Base-by-base conservation (phyloP, 2,113 vertebrate species). In the Polypterus senegalus region DNA sequence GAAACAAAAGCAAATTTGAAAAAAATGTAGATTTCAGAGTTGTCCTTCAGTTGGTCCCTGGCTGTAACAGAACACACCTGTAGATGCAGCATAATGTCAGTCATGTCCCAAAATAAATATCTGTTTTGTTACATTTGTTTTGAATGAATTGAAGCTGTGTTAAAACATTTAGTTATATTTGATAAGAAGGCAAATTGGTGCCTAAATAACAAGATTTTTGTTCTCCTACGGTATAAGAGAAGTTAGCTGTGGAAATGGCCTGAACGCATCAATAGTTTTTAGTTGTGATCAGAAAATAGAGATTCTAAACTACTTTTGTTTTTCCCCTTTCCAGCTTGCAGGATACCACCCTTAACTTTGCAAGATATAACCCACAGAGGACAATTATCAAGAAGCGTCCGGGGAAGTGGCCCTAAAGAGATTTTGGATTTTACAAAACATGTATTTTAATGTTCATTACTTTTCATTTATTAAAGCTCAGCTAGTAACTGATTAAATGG, bases 381-480 rank as follows among this genome's bases (percentile, higher is more conserved):
- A 10, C 7, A 52, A 52, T 8, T 4, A 7, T 8, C 10, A 52
- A 52, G 51, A 52, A 7, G 4, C 51, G 10, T 3, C 10, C 7
- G 51, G 10, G 51, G 10, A 3, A 7, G 10, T 52, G 51, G 10
- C 7, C 10, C 51, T 52, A 52, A 52, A 52, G 51, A 10, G 51
- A 76, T 79, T 0, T 27, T 66, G 52, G 71, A 84, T 64, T 78
- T 84, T 63, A 60, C 56, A 48, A 49, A 81, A 57, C 83, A 87
- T 7, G 85, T 87, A 69, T 8, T 7, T 3, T 27, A 52, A 10
- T 52, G 7, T 4, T 10, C 51, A 52, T 7, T 8, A 10, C 51
- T 52, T 51, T 52, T 8, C 3, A 52, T 52, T 52, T 52, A 52
- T 52, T 52, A 3, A 8, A 8, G 51, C 7, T 7, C 51, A 52